Base-by-base conservation (phyloP, 2,888 invertebrate species). In the Hypsopygia costalis region DNA sequence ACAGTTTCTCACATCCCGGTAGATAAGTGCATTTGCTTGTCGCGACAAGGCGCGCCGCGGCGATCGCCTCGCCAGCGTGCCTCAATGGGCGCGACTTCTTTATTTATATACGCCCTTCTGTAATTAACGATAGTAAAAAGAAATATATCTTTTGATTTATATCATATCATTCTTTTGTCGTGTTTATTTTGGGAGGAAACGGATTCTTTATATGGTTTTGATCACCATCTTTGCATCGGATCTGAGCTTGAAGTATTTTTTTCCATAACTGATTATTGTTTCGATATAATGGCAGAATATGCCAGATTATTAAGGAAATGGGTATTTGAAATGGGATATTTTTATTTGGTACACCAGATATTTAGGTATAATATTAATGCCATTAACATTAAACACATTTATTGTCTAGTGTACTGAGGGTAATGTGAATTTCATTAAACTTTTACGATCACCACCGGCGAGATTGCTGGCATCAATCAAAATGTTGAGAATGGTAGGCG, bases 11-110 rank as follows among this genome's bases (percentile, higher is more conserved):
- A 82, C 81, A 74, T 79, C 73, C 75, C 80, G 72, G 80, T 77
- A 70, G 83, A 85, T 89, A 89, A 89, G 89, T 89, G 89, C 89
- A 85, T 89, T 89, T 88, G 80, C 89, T 88, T 89, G 89, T 89
- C 77, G 74, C 75, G 68, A 81, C 87, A 79, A 65, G 86, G 73
- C 83, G 77, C 79, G 79, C 64, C 76, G 75, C 73, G 67, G 81
- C 59, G 81, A 70, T 72, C 80, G 76, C 71, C 65, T 68, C 69
- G 70, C 72, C 66, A 64, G 63, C 61, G 75, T 74, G 81, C 73
- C 75, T 78, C 76, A 73, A 78, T 81, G 80, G 77, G 64, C 73
- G 76, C 69, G 66, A 72, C 68, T 77, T 73, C 78, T 81, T 81
- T 83, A 85, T 86, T 85, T 85, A 85, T 85, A 79, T 81, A 81